Evolutionary conservation across 64 coral and sea anemone genomes (phyloP), one percentile per base, ranked within the genome.

Genomic region (Montipora cactus): DNA sequence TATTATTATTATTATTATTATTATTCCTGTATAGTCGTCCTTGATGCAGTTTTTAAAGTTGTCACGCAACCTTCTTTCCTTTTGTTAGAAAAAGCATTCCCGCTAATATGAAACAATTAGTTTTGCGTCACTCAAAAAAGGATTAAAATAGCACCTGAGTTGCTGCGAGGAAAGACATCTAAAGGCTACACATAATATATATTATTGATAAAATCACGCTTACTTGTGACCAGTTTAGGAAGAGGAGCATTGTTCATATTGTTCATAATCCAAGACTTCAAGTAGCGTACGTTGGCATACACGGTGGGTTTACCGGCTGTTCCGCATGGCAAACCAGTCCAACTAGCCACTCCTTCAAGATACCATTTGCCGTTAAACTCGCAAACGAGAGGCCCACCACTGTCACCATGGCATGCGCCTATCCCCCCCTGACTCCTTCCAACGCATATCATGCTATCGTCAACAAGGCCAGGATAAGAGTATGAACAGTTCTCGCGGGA

Each of bases 381-480:
- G 68, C 90, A 92, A 2, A 92, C 90, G 50, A 92, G 71, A n/a
- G 90, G 90, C 2, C 90, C 90, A 5, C 90, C 90, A n/a, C 80
- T 85, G 25, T 92, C 90, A 37, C 89, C 90, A 47, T 75, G 22
- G 67, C 90, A 91, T 10, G 67, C 82, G 2, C 59, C 81, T 0
- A 76, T 12, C 12, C 92, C 83, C 16, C 77, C 76, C 52, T 72
- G 16, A 4, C 52, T 23, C 25, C 52, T 5, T 1, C 85, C 77
- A 28, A 49, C 53, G 37, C 76, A 93, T 8, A 88, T 73, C 84
- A 93, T 79, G 11, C 61, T 57, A 3, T 88, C 49, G 18, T 79
- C 74, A 8, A 81, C 76, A 14, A 4, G 13, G 3, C 55, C 71
- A 18, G 75, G 64, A 52, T 95, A 92, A 0, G 81, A 80, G 8